These are phyloP conservation scores for Thereva unica DNA, from an alignment of 2,888 invertebrate genomes.

Conservation along the genomic window DNA sequence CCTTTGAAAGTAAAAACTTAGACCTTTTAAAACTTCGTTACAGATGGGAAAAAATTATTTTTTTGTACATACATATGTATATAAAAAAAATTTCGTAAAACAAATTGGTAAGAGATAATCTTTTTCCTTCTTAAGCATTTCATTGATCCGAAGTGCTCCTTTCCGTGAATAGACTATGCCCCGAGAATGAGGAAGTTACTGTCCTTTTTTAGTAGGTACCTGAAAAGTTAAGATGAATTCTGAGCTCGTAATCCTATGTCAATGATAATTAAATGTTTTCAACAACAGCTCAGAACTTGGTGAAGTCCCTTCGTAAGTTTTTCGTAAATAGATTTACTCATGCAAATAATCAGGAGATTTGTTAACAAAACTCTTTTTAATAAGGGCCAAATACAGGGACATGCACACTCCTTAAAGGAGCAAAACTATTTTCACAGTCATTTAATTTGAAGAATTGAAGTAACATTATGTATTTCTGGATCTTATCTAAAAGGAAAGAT, in stretches of 20 bases:
- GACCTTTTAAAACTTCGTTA: no score
- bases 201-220: background rate
- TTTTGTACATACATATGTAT: background rate
- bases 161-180: conserved; percentile 9
- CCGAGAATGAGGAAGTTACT: conserved; percentile 12
- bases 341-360: conserved; percentile 15
- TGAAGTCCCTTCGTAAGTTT: background rate
- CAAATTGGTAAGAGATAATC: conserved; percentile 22
- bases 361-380: conserved; percentile 8
- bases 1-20: no score
- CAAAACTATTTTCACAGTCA: conserved; percentile 27
- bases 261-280: conserved; percentile 28
- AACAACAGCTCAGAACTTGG: conserved; percentile 8
- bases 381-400: background rate
- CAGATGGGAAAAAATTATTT: background rate
- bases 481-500: conserved; percentile 22
- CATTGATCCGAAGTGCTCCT: conserved; percentile 13
- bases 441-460: conserved; percentile 18
- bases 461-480: conserved; percentile 11
- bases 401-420: conserved; percentile 11
- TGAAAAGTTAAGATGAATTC: conserved; percentile 20
- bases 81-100: conserved; percentile 6
- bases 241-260: conserved; percentile 16
- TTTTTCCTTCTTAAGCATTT: conserved; percentile 6
- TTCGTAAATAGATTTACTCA: conserved; percentile 14